Conservation (phyloP, 1,140 invertebrate species). For the Drosophila novamexicana region DNA sequence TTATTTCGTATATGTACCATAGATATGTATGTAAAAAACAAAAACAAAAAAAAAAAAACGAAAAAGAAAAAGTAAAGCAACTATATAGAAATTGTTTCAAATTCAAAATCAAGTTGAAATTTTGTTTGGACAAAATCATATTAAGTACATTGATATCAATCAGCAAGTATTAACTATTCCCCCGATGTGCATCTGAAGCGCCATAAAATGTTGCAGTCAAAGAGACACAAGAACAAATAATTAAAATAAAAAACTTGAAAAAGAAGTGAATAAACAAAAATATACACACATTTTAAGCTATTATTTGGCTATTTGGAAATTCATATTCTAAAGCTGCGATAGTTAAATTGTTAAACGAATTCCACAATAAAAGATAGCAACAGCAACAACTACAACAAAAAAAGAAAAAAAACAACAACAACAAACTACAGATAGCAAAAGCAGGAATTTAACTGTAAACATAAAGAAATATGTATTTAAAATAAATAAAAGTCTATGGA, state of each 20-base stretch:
- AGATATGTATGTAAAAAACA: conserved; percentile 52
- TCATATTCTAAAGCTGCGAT: conserved; percentile 63
- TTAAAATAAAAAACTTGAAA: conserved; percentile 26
- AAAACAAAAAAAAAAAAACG: conserved; percentile 20
- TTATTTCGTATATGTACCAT: conserved; percentile 77
- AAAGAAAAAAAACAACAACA: conserved; percentile 44
- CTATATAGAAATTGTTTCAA: conserved; percentile 32
- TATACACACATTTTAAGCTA: conserved; percentile 44
- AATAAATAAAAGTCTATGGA: conserved; percentile 79
- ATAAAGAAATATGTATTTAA: conserved; percentile 79
- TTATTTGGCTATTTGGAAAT: conserved; percentile 62
- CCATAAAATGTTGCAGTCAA: conserved; percentile 39
- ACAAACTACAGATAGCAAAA: conserved; percentile 78
- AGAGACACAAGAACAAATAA: conserved; percentile 16
- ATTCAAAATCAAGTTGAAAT: conserved; percentile 35
- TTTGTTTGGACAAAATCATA: conserved; percentile 40
- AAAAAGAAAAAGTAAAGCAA: conserved; percentile 2
- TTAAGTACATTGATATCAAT: conserved; percentile 39
- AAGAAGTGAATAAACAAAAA: conserved; percentile 29
- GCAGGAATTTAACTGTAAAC: conserved; percentile 82
- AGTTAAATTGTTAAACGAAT: conserved; percentile 80
- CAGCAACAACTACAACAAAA: conserved; percentile 47
- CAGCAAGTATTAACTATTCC: conserved; percentile 49
- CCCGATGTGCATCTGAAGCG: conserved; percentile 44
- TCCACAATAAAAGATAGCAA: conserved; percentile 47